Conservation (phyloP, 2,113 vertebrate genomes). For the Tiliqua scincoides region DNA sequence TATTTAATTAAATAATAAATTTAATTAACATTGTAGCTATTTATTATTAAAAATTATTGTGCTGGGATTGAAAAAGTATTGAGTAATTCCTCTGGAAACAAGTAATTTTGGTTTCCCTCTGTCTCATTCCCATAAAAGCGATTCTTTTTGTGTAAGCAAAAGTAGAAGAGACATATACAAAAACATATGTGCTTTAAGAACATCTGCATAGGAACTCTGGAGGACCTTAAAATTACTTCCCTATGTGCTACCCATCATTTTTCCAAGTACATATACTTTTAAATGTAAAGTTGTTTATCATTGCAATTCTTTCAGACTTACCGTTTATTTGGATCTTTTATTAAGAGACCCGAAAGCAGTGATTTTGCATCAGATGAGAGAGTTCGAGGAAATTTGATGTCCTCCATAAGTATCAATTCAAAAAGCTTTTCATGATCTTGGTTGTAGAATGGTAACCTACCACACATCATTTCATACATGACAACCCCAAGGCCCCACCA, state of each 20-base stretch:
- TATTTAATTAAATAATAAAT: too few relatives aligned
- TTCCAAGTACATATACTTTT: neutral
- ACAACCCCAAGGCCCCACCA: constrained; percentile 98
- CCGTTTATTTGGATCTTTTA: constrained; percentile 98
- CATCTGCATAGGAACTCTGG: neutral
- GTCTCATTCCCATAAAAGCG: neutral
- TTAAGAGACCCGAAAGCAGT: constrained; percentile 93
- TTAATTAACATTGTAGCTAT: too few relatives aligned
- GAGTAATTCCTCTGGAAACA: neutral
- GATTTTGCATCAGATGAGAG: constrained; percentile 96
- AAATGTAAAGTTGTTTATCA: neutral
- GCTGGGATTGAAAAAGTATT: neutral
- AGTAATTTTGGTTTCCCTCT: neutral
- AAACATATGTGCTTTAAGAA: neutral
- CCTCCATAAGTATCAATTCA: constrained; percentile 97
- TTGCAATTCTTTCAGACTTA: constrained; percentile 59
- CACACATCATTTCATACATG: constrained; percentile 99
- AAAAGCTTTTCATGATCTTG: constrained; percentile 98
- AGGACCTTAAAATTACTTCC: neutral
- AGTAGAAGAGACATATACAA: neutral
- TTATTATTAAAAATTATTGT: too few relatives aligned
- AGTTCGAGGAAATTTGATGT: constrained; percentile 97
- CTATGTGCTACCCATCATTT: neutral
- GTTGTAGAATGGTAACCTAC: constrained; percentile 96
- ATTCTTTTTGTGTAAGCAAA: neutral